Base-by-base conservation (phyloP, 2,797 vertebrate species). In the Chromobotia macracanthus region DNA sequence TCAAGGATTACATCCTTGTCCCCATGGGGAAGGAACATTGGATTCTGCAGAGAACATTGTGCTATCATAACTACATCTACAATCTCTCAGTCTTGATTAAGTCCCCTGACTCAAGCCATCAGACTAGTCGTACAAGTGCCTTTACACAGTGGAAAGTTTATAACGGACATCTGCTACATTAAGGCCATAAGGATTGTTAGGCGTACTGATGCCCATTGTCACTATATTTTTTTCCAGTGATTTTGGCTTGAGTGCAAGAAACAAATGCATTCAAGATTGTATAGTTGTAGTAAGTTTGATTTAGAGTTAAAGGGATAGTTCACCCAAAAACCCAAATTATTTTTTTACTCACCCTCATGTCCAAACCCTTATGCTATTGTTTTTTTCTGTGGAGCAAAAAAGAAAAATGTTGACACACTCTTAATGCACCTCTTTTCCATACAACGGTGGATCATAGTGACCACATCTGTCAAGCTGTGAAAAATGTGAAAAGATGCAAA, bases 1-100 rank as follows among this genome's bases (percentile, higher is more conserved):
- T 48, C 50, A 55, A 28, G 69, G 48, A 72, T 72, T 65, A 66
- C 50, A 65, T 72, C 35, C 56, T n/a, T 12, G 0, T 55, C 58
- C 50, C 50, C 68, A 56, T 12, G 55, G 35, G 65, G 19, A 64
- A 44, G 55, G 58, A 71, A 79, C 69, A 12, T 8, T 55, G 46
- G 50, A 58, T 72, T 72, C 50, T 65, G 19, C 5, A 65, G 48
- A 79, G 67, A 79, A 79, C 68, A 55, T 44, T 71, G 67, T 15
- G 31, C 21, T 64, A 65, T 31, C 77, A 48, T 79, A 72, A 65
- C 35, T 44, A 72, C 77, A 66, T 79, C 69, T 55, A 65, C 11
- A 5, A 72, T 65, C 16, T 15, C 60, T 79, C 77, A 66, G 48
- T 65, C 48, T 72, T 79, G 60, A 79, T 79, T 72, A 65, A 55